phyloP scores from a whole-genome alignment of 2,888 invertebrate genomes.

The Diabrotica balteata region DNA sequence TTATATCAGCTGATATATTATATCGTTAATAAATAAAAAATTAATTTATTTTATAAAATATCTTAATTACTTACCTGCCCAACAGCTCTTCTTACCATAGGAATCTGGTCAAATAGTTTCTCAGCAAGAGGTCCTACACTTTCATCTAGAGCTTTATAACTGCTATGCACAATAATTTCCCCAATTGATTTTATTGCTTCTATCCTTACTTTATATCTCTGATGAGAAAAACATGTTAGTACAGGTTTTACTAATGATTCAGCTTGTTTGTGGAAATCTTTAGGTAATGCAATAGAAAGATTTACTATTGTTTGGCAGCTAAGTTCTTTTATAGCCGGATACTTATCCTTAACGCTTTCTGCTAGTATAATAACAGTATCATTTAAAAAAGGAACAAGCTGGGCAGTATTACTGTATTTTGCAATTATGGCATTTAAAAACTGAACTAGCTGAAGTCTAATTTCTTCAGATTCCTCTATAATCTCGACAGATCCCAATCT shows the following conservation, averaged over 20 bases:
- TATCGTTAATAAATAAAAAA: no score
- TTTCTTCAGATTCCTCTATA: conserved; percentile 79
- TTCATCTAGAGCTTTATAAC: conserved; percentile 63
- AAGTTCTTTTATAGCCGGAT: conserved; percentile 77
- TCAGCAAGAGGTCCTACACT: conserved; percentile 84
- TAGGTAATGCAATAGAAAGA: conserved; percentile 69
- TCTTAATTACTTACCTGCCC: conserved; percentile 61
- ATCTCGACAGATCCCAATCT: conserved; percentile 81
- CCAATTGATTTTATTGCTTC: conserved; percentile 76
- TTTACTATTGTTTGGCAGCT: conserved; percentile 76
- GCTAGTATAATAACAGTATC: conserved; percentile 77
- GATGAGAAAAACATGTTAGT: conserved; percentile 76
- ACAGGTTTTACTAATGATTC: conserved; percentile 79
- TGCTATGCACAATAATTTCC: conserved; percentile 68
- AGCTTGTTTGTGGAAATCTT: conserved; percentile 77
- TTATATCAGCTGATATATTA: no score
- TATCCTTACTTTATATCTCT: conserved; percentile 81
- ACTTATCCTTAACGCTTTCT: conserved; percentile 78
- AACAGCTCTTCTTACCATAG: conserved; percentile 78
- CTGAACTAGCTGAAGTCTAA: conserved; percentile 73
- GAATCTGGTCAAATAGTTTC: conserved; percentile 84
- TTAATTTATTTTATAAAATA: not conserved
- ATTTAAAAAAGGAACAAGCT: conserved; percentile 73
- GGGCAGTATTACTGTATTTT: conserved; percentile 61
- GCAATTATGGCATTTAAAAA: conserved; percentile 71